phyloP scores from a whole-genome alignment of 2,888 invertebrate species.

The Argynnis bischoffii region DNA sequence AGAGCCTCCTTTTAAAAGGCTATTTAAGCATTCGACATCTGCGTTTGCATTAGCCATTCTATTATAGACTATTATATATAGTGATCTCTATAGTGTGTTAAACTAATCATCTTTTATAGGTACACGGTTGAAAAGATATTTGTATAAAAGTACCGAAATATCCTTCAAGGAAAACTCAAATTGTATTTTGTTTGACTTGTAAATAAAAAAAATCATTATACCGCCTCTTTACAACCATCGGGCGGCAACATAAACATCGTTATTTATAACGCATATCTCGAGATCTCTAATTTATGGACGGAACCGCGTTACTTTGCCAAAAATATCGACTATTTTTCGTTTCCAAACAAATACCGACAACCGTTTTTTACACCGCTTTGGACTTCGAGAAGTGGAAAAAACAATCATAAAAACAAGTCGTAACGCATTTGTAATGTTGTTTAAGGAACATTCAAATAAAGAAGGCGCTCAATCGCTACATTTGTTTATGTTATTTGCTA shows the following conservation, averaged over 20 bases:
- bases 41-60: too few relatives aligned
- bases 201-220: conserved; percentile 18
- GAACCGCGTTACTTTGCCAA: conserved; percentile 7
- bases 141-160: background rate
- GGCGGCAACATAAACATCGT: conserved; percentile 21
- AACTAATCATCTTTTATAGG: too few relatives aligned
- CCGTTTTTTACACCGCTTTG: background rate
- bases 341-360: conserved; percentile 7
- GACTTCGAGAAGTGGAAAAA: background rate
- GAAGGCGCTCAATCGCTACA: background rate
- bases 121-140: too few relatives aligned
- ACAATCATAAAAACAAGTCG: background rate
- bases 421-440: background rate
- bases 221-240: conserved; percentile 12
- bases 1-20: background rate
- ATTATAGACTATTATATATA: too few relatives aligned
- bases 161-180: background rate
- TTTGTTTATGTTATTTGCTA: too few relatives aligned
- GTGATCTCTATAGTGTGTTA: too few relatives aligned
- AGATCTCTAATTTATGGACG: conserved; percentile 27
- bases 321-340: conserved; percentile 12
- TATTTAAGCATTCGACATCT: background rate
- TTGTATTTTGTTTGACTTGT: conserved; percentile 1
- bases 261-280: conserved; percentile 25
- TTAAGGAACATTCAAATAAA: background rate